phyloP scores from a whole-genome alignment of 1,140 invertebrate genomes.

The Drosophila kepulauana region DNA sequence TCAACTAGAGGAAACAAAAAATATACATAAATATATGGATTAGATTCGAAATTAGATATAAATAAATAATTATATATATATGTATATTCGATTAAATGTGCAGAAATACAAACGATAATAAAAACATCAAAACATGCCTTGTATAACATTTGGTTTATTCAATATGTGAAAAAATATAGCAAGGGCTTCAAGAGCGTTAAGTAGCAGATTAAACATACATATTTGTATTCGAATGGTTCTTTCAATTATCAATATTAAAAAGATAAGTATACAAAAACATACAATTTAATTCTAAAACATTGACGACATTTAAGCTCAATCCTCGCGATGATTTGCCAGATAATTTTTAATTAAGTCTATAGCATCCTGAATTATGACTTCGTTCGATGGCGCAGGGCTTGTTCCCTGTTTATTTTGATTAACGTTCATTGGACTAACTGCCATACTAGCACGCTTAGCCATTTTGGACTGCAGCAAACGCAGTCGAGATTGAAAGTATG shows the following conservation, averaged over 20 bases:
- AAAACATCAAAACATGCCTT: constrained; percentile 29
- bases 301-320: constrained; percentile 24
- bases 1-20: constrained; percentile 38
- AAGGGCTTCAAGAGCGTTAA: background rate
- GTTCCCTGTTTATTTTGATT: too few species aligned
- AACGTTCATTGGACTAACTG: constrained; percentile 40
- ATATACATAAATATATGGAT: constrained; percentile 24
- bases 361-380: too few species aligned
- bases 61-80: constrained; percentile 14
- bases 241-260: background rate
- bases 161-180: background rate
- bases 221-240: background rate
- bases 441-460: constrained; percentile 28
- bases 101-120: constrained; percentile 22
- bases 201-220: background rate
- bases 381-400: too few species aligned
- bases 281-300: constrained; percentile 7
- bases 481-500: constrained; percentile 44
- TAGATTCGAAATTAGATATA: constrained; percentile 27
- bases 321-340: constrained; percentile 60
- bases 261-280: background rate
- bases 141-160: constrained; percentile 11
- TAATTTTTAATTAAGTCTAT: constrained; percentile 14
- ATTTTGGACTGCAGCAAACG: background rate
- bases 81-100: constrained; percentile 19